Evolutionary conservation across 35 echinoderm and acorn worm species (phyloP).

Genomic region (Amphiura filiformis): DNA sequence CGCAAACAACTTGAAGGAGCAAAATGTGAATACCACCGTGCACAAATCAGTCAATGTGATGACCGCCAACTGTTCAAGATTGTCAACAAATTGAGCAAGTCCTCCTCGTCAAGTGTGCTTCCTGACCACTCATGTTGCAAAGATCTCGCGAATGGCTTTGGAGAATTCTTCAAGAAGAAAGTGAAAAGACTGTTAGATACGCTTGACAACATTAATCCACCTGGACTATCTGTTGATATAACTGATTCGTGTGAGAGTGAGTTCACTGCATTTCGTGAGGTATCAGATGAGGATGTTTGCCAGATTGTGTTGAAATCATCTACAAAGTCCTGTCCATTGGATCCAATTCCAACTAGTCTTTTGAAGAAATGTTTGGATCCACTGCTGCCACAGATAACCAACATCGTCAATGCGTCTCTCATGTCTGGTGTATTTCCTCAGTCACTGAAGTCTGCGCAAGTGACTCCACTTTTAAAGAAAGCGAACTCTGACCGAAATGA

Average conservation of each 20-base stretch:
- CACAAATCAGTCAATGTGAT: no score
- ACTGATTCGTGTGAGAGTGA: not conserved
- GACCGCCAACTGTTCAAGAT: no score
- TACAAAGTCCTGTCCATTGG: slow-evolving; percentile 32
- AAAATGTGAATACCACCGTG: no score
- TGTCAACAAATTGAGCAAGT: no score
- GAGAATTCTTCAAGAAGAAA: slow-evolving; percentile 9
- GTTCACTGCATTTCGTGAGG: slow-evolving; percentile 20
- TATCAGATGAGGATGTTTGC: slow-evolving; percentile 38
- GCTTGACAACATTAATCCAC: not conserved
- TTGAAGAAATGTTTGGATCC: slow-evolving; percentile 22
- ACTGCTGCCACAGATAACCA: slow-evolving; percentile 42
- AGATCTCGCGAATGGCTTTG: not conserved
- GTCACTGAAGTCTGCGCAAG: slow-evolving; percentile 14
- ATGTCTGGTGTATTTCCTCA: not conserved
- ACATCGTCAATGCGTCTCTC: slow-evolving; percentile 47
- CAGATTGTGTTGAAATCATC: slow-evolving; percentile 13
- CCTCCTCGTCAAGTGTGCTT: no score
- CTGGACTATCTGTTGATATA: not conserved
- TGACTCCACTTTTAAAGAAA: slow-evolving; percentile 49
- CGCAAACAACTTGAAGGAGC: not conserved
- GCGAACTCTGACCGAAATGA: slow-evolving; percentile 26
- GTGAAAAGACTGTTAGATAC: not conserved
- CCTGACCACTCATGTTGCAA: no score
- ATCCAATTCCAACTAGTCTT: slow-evolving; percentile 50